These are phyloP conservation scores for Himalopsyche tibetana DNA, from an alignment of 2,888 invertebrate species.

Conservation along the genomic window DNA sequence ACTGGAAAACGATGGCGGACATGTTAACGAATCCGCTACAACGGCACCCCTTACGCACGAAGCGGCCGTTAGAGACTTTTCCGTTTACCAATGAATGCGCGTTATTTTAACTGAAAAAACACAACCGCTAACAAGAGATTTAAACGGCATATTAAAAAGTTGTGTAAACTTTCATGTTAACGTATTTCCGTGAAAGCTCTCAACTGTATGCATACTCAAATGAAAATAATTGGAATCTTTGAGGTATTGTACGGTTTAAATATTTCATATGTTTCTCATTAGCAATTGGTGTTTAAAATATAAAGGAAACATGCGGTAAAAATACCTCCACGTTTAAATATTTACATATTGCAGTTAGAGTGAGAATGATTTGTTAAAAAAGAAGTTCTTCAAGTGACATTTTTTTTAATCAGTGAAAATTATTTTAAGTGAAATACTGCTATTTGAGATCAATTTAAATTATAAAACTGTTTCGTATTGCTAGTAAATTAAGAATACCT, in stretches of 20 bases:
- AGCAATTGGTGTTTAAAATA: too few species aligned
- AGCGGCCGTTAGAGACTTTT: constrained; percentile 39
- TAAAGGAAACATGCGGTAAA: too few species aligned
- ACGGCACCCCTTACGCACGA: constrained; percentile 35
- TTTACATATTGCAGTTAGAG: too few species aligned
- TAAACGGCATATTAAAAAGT: constrained; percentile 32
- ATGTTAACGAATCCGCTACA: constrained; percentile 37
- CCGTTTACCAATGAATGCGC: background rate
- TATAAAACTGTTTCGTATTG: too few species aligned
- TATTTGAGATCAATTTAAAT: too few species aligned
- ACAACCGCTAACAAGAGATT: constrained; percentile 26
- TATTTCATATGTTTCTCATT: too few species aligned
- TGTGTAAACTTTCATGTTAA: constrained; percentile 37
- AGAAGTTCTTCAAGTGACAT: too few species aligned
- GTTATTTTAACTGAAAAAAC: constrained; percentile 40
- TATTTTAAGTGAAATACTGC: too few species aligned
- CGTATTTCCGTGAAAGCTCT: background rate
- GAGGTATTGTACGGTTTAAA: background rate
- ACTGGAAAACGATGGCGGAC: constrained; percentile 40
- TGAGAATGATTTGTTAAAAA: too few species aligned
- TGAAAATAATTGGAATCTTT: constrained; percentile 15
- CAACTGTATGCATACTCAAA: background rate
- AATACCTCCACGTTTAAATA: too few species aligned
- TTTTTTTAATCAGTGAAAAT: too few species aligned
- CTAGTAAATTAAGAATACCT: too few species aligned